Percentiles rank a stretch among this genome's conserved stretches.
phyloP scores from a whole-genome alignment of 2,113 vertebrate genomes.

The Pygoscelis antarcticus region DNA sequence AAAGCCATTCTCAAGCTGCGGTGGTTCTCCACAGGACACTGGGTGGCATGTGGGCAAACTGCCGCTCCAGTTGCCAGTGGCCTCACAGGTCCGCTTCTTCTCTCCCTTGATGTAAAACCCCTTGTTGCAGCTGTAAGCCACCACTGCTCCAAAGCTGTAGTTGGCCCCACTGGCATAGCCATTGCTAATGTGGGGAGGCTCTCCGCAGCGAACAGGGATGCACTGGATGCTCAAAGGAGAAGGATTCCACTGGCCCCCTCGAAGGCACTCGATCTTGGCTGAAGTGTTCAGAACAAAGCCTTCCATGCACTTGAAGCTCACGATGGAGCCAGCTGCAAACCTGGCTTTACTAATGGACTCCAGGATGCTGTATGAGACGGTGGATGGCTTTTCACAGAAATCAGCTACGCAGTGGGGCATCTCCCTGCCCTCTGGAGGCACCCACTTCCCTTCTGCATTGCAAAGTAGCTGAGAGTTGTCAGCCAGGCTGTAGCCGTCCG shows the following conservation, averaged over 20 bases:
- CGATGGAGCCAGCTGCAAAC: constrained; percentile 85
- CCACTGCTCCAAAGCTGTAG: constrained; percentile 93
- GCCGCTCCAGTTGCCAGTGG: constrained; percentile 91
- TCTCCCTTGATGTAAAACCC: constrained; percentile 94
- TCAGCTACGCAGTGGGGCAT: constrained; percentile 89
- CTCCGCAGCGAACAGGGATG: constrained; percentile 90
- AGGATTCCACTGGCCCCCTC: constrained; percentile 92
- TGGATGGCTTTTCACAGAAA: constrained; percentile 89
- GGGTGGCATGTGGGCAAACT: constrained; percentile 87
- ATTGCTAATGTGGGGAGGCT: constrained; percentile 82
- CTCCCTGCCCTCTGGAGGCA: constrained; percentile 82
- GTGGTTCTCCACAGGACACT: constrained; percentile 85
- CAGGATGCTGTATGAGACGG: constrained; percentile 87
- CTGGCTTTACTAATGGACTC: constrained; percentile 89
- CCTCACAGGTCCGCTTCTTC: constrained; percentile 92
- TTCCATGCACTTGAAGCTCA: constrained; percentile 95
- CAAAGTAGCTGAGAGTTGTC: constrained; percentile 92
- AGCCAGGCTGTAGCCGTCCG: constrained; percentile 88
- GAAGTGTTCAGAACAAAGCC: constrained; percentile 93
- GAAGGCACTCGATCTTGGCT: constrained; percentile 85
- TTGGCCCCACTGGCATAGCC: constrained; percentile 90
- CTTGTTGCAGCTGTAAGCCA: constrained; percentile 93
- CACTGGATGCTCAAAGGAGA: constrained; percentile 87
- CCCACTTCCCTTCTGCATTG: constrained; percentile 89
- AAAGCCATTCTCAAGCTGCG: constrained; percentile 83